Percentiles rank a stretch among this genome's conserved stretches.
Evolutionary conservation across 1,140 invertebrate genomes (phyloP).

Genomic region (Halyomorpha halys): DNA sequence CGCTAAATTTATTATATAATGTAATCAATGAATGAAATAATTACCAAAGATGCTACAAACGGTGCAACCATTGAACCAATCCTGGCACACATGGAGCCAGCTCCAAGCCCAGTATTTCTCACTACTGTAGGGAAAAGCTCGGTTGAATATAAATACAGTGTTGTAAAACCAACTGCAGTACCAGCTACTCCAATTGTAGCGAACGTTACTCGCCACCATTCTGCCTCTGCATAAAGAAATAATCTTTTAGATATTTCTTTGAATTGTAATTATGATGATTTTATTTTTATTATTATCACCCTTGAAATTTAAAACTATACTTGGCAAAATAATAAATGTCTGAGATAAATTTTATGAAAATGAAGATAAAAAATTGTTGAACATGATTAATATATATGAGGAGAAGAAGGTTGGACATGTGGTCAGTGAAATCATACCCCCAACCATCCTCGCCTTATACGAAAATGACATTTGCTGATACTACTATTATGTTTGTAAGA

Average conservation of each 20-base stretch:
- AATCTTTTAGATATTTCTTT: not conserved
- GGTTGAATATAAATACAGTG: conserved; percentile 68
- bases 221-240: conserved; percentile 2
- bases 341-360: no score
- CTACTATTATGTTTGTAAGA: no score
- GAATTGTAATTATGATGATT: no score
- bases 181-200: conserved; percentile 73
- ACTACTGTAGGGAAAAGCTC: conserved; percentile 78
- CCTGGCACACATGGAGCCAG: conserved; percentile 63
- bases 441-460: no score
- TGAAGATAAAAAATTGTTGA: no score
- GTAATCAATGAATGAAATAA: not conserved
- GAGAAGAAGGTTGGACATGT: no score
- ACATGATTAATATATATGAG: no score
- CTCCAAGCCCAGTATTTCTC: conserved; percentile 64
- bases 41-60: conserved; percentile 52
- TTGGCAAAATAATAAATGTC: no score
- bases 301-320: no score
- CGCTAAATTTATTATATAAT: conserved; percentile 1
- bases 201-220: conserved; percentile 34
- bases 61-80: conserved; percentile 68
- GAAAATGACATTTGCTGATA: no score
- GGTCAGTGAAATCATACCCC: no score
- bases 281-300: no score
- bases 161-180: conserved; percentile 69